Evolutionary conservation across 2,888 invertebrate species (phyloP), one percentile per base, ranked within the genome.

Genomic region (Melanostoma mellinum): DNA sequence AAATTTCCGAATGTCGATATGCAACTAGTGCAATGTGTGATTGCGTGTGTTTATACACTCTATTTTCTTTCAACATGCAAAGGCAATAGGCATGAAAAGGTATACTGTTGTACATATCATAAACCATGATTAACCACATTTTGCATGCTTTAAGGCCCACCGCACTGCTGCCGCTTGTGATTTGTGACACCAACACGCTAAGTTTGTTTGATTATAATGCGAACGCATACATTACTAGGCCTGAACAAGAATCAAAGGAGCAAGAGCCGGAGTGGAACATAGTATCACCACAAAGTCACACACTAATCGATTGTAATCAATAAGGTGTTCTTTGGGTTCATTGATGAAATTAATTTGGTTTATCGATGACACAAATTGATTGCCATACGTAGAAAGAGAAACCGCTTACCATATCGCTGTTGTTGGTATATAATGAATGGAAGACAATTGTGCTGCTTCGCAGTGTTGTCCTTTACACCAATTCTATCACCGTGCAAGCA

Each of bases 361-460:
- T 84, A 79, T 84, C 84, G 84, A 84, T 74, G 84, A 79, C 84
- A 67, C 74, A 78, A 84, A 84, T 84, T 84, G 74, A 84, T 84
- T 84, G 71, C 69, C 69, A 68, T 55, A 48, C 36, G 33, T 10
- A 35, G 40, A 55, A 20, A 58, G 63, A 10, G 58, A 65, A 79
- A 74, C 69, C 69, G 60, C 63, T 73, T 76, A 60, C 52, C 58
- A 78, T 84, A 73, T 72, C 61, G 52, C 60, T 53, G 44, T 63
- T 60, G 48, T 40, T 9, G 33, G n/a, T 32, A 33, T 32, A 33
- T 76, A 73, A 78, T 69, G 55, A 84, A 79, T 60, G 42, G 53
- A 71, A 71, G 79, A 75, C 84, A 79, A 75, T 79, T 84, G 63
- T 50, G 74, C 42, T 35, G 40, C 42, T 40, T 78, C 35, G 30